These are phyloP conservation scores for Polymixis lichenea DNA, from an alignment of 2,888 invertebrate genomes.

Conservation along the genomic window DNA sequence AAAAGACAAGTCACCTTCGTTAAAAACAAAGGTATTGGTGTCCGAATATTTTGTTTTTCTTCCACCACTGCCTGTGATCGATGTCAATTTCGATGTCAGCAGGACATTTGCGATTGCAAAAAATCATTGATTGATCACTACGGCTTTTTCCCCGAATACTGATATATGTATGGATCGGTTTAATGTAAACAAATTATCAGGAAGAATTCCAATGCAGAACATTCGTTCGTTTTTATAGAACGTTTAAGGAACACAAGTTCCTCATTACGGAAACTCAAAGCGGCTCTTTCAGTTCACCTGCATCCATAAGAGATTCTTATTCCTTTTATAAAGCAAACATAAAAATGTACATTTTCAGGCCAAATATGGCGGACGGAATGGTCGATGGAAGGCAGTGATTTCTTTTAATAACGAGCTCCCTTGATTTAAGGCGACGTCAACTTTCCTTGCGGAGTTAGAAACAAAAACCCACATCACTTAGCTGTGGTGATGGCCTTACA, in stretches of 20 bases:
- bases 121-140: slow-evolving; percentile 49
- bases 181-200: slow-evolving; percentile 67
- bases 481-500: slow-evolving; percentile 58
- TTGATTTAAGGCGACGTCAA: slow-evolving; percentile 83
- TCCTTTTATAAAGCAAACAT: slow-evolving; percentile 79
- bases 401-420: slow-evolving; percentile 84
- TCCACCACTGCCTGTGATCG: slow-evolving; percentile 20
- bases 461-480: slow-evolving; percentile 76
- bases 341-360: slow-evolving; percentile 83
- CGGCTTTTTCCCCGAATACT: slow-evolving; percentile 50
- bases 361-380: slow-evolving; percentile 82
- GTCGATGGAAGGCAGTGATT: slow-evolving; percentile 83
- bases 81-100: slow-evolving; percentile 56
- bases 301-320: slow-evolving; percentile 79
- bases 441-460: slow-evolving; percentile 87
- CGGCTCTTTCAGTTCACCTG: slow-evolving; percentile 73
- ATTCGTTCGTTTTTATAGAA: slow-evolving; percentile 62
- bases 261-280: slow-evolving; percentile 73
- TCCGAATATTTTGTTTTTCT: slow-evolving; percentile 27
- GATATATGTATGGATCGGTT: slow-evolving; percentile 43
- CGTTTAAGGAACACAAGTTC: slow-evolving; percentile 65
- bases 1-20: slow-evolving; percentile 28
- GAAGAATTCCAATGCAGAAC: slow-evolving; percentile 55
- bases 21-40: slow-evolving; percentile 21
- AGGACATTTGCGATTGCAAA: slow-evolving; percentile 41